Conservation (phyloP, 2,113 vertebrate species). For the Misgurnus mizolepis region DNA sequence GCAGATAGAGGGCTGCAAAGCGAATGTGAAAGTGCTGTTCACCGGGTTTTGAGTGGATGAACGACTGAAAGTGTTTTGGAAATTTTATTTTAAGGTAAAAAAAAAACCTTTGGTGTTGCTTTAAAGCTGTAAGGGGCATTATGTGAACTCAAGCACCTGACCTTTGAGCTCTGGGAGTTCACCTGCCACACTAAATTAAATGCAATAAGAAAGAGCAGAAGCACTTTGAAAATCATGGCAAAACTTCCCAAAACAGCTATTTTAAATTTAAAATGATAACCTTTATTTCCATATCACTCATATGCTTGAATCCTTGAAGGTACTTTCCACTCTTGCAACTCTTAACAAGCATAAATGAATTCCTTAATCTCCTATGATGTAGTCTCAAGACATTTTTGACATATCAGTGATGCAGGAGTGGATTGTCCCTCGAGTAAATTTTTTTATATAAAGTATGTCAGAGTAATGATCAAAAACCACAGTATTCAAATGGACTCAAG, state of each 20-base stretch:
- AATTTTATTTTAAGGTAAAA: too few species aligned
- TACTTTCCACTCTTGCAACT: not conserved
- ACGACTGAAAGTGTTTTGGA: too few species aligned
- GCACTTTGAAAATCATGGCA: not conserved
- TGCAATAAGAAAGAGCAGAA: not conserved
- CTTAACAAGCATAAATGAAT: slow-evolving; percentile 3
- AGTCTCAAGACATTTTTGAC: slow-evolving; percentile 18
- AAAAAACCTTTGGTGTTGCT: too few species aligned
- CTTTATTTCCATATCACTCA: slow-evolving; percentile 6
- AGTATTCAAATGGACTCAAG: not conserved
- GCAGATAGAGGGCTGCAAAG: too few species aligned
- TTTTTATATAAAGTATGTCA: not conserved
- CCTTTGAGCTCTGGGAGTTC: slow-evolving; percentile 15
- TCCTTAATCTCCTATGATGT: slow-evolving; percentile 32
- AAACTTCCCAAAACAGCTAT: not conserved
- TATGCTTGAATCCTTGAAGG: not conserved
- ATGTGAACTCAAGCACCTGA: slow-evolving; percentile 1
- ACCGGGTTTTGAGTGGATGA: too few species aligned
- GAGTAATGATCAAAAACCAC: slow-evolving; percentile 23
- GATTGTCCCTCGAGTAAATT: not conserved
- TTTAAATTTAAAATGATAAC: not conserved
- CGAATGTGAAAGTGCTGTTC: too few species aligned
- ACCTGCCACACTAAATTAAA: slow-evolving; percentile 2
- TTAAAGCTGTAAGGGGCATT: not conserved
- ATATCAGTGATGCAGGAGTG: slow-evolving; percentile 6